Conservation (phyloP, 2,797 vertebrate genomes). For the Moxostoma hubbsi region DNA sequence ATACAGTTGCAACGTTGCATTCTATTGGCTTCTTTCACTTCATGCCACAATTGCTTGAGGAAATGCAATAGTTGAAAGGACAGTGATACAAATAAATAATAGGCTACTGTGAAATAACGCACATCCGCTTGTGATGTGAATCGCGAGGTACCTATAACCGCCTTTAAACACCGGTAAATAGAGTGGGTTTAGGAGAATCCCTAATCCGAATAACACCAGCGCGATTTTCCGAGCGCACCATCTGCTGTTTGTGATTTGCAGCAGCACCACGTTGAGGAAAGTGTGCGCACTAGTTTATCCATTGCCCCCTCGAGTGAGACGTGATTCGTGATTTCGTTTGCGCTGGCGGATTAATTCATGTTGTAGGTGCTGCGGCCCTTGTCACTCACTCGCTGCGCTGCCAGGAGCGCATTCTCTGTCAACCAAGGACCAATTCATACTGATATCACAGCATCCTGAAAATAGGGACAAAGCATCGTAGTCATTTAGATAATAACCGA, state of each 20-base stretch:
- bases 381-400: conserved; percentile 88
- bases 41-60: neutral
- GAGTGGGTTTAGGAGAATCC: conserved; percentile 28
- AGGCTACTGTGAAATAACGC: neutral
- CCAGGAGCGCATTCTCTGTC: conserved; percentile 79
- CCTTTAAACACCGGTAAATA: conserved; percentile 7
- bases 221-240: conserved; percentile 68
- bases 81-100: neutral
- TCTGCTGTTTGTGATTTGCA: conserved; percentile 70
- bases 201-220: conserved; percentile 73
- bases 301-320: conserved; percentile 46
- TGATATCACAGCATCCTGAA: conserved; percentile 70
- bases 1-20: neutral
- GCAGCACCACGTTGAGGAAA: conserved; percentile 20
- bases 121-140: neutral
- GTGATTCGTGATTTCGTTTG: conserved; percentile 50
- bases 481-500: conserved; percentile 55
- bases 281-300: conserved; percentile 74
- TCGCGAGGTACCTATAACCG: neutral
- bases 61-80: neutral
- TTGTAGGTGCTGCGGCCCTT: conserved; percentile 85
- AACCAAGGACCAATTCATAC: conserved; percentile 73
- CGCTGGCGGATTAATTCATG: conserved; percentile 87
- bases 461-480: conserved; percentile 63
- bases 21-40: neutral